Evolutionary conservation across 2,888 invertebrate species (phyloP).

Genomic region (Alloscopus bannaensis): DNA sequence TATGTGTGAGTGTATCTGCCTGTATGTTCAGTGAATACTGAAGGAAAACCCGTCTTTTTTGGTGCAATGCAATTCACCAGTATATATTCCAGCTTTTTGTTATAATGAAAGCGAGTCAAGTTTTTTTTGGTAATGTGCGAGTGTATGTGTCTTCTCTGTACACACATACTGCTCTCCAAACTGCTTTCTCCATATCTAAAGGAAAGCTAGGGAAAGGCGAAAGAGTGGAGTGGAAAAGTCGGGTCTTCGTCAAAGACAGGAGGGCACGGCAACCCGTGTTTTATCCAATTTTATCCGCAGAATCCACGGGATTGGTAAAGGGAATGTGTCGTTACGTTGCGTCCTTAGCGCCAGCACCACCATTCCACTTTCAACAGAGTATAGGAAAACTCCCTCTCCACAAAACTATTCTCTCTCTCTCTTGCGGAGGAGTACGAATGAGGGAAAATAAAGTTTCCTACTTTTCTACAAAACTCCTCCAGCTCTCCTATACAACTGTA

Average conservation of each 20-base stretch:
- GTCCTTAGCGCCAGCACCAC: constrained; percentile 51
- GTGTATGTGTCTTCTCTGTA: constrained; percentile 22
- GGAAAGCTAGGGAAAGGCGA: constrained; percentile 18
- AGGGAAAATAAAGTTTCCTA: no score
- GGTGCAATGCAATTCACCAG: neutral
- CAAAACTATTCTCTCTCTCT: neutral
- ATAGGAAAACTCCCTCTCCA: constrained; percentile 13
- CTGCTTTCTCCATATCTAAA: no score
- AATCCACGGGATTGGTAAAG: constrained; percentile 65
- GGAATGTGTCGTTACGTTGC: constrained; percentile 68
- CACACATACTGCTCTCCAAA: no score
- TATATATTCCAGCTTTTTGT: neutral
- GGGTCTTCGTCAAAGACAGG: constrained; percentile 59
- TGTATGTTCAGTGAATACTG: no score
- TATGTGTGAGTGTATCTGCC: neutral
- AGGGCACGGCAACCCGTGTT: constrained; percentile 63
- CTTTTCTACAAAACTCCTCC: no score
- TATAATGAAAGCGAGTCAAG: neutral
- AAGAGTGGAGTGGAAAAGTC: constrained; percentile 37
- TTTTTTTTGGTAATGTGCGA: constrained; percentile 5
- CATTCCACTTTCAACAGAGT: constrained; percentile 58
- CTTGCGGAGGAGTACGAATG: no score
- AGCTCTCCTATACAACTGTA: no score
- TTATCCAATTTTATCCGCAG: constrained; percentile 65
- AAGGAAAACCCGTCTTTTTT: no score